Base-by-base conservation (phyloP, 2,797 vertebrate species). In the Aphelocoma californica region DNA sequence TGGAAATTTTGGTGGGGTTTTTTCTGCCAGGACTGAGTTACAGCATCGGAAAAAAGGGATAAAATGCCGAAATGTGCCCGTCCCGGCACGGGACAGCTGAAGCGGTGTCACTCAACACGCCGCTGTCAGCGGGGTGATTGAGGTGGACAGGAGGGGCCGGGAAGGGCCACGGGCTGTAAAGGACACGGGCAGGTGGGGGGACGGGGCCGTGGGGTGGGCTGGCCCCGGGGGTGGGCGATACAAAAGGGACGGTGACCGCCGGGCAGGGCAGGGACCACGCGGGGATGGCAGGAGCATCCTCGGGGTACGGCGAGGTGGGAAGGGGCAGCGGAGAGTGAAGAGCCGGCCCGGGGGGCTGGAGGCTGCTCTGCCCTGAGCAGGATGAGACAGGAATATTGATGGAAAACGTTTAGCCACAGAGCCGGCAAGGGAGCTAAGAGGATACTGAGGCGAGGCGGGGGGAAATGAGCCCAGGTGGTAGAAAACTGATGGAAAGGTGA, bases 121-220 rank as follows among this genome's bases (percentile, higher is more conserved):
- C 93, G 65, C 98, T 99, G 99, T 99, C 99, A 99, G 90, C 78
- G 92, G 77, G 83, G 97, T 99, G 99, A 99, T 99, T 99, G 99
- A 98, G 99, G 98, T 97, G 98, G 98, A 99, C 99, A 99, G 98
- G 96, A 99, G 99, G 99, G 97, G 92, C 50, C 36, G 98, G 98
- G 98, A 98, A 98, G 97, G 98, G 98, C 98, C 98, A 92, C 81
- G 91, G 98, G 97, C 98, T 98, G 96, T 99, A 99, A 99, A 99
- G 98, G 99, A 99, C 99, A 98, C 96, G 93, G 97, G 99, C 99
- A 99, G 99, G 98, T 99, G 99, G 98, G 97, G 98, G 98, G 97
- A 74, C 74, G 66, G 82, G 50, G 82, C 24, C 3, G 82, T 95
- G 97, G 98, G 97, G 98, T 96, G 98, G 98, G 98, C 98, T 97